Percentiles rank a stretch among this genome's conserved stretches.
These are phyloP conservation scores for Florisuga fusca DNA, from an alignment of 2,797 vertebrate species.

Conservation along the genomic window DNA sequence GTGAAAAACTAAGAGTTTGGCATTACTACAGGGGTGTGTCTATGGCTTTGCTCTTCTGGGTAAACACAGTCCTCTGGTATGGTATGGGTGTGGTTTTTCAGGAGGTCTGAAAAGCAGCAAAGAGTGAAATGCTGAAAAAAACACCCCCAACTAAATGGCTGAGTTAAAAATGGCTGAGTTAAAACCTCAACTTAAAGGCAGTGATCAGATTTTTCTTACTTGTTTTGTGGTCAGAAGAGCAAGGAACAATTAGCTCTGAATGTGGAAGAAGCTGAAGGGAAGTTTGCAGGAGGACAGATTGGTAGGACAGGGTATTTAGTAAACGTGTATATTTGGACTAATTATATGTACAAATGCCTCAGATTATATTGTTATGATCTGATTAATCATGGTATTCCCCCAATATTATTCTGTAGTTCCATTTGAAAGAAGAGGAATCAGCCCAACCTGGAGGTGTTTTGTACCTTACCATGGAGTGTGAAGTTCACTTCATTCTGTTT, in stretches of 20 bases:
- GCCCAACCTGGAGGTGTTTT: not conserved
- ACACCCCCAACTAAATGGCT: not conserved
- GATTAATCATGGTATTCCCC: not conserved
- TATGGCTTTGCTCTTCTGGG: not conserved
- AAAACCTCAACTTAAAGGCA: not conserved
- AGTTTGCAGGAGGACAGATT: not conserved
- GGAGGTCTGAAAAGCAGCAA: not conserved
- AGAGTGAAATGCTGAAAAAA: not conserved
- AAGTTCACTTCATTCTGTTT: not conserved
- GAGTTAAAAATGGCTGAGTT: not conserved
- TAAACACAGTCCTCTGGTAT: not conserved
- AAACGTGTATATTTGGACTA: not conserved
- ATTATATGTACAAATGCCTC: not conserved
- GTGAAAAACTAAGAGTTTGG: not conserved
- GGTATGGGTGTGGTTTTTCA: slow-evolving; percentile 12
- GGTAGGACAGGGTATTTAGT: not conserved
- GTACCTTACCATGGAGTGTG: accelerated
- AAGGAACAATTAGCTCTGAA: not conserved
- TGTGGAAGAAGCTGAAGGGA: not conserved
- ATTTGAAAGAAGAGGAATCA: not conserved
- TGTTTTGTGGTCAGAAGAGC: not conserved
- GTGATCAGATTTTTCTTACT: not conserved
- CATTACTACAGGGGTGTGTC: not conserved
- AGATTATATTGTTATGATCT: not conserved
- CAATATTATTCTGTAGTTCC: not conserved